phyloP scores from a whole-genome alignment of 2,797 vertebrate genomes.

The Malacoraja senta region DNA sequence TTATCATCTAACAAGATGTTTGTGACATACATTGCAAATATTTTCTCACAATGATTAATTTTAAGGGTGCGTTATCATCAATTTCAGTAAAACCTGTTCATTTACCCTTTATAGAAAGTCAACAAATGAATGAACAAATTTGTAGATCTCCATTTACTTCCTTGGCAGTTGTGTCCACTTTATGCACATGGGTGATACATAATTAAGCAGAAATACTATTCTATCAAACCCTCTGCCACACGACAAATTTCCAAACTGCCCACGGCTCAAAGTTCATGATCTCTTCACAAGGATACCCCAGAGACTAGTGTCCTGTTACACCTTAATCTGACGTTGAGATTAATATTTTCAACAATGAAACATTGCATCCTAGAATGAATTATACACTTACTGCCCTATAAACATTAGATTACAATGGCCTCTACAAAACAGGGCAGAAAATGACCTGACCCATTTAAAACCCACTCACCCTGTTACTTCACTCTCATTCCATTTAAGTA shows the following conservation, averaged over 20 bases:
- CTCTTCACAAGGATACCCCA: not conserved
- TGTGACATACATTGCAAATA: not conserved
- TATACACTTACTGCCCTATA: not conserved
- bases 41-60: not conserved
- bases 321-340: not conserved
- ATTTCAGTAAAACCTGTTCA: not conserved
- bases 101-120: not conserved
- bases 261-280: not conserved
- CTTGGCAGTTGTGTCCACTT: too few relatives aligned
- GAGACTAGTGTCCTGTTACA: not conserved
- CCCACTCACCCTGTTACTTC: not conserved
- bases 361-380: not conserved
- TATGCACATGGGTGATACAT: not conserved
- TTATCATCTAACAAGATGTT: not conserved
- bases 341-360: not conserved
- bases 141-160: not conserved
- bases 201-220: not conserved
- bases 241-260: not conserved
- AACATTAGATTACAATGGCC: not conserved
- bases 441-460: not conserved
- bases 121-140: not conserved
- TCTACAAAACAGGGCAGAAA: not conserved
- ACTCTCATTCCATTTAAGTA: not conserved
- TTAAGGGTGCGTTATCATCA: not conserved
- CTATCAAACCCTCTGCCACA: not conserved